These are phyloP conservation scores for Danaus melanippus DNA, from an alignment of 1,140 invertebrate species.

Conservation along the genomic window DNA sequence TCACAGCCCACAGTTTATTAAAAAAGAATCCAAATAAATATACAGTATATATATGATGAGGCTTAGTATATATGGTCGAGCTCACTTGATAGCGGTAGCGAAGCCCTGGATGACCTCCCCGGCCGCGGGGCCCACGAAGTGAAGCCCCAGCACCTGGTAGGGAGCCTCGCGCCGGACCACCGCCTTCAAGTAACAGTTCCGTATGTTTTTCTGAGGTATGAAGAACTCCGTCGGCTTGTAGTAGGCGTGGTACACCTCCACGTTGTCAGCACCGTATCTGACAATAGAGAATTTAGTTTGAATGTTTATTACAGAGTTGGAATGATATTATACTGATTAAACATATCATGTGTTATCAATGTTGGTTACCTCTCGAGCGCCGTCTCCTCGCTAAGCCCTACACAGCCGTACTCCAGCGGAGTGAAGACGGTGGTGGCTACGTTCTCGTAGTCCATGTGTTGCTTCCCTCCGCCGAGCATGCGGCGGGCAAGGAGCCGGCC, in stretches of 20 bases:
- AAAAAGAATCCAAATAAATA: too few species aligned
- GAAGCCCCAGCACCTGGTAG: slow-evolving; percentile 92
- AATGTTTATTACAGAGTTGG: neutral
- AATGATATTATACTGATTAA: slow-evolving; percentile 5
- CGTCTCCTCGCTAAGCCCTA: slow-evolving; percentile 93
- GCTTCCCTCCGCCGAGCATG: slow-evolving; percentile 74
- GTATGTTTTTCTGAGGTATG: slow-evolving; percentile 85
- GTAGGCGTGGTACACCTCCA: slow-evolving; percentile 93
- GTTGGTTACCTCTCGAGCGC: slow-evolving; percentile 74
- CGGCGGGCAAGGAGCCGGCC: slow-evolving; percentile 88
- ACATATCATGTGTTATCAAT: neutral
- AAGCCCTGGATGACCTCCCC: slow-evolving; percentile 99
- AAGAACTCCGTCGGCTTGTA: slow-evolving; percentile 97
- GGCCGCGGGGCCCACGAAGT: slow-evolving; percentile 95
- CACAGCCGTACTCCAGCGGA: slow-evolving; percentile 95
- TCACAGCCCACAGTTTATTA: too few species aligned
- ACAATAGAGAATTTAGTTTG: neutral
- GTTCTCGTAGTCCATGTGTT: slow-evolving; percentile 90
- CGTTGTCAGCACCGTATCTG: slow-evolving; percentile 77
- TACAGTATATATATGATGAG: neutral
- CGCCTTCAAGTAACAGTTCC: slow-evolving; percentile 87
- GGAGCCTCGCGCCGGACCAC: slow-evolving; percentile 76
- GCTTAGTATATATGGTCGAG: neutral
- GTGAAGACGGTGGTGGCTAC: slow-evolving; percentile 98
- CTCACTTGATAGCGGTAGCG: slow-evolving; percentile 85